Conservation (phyloP, 92 coral and sea anemone genomes). For the Siderastrea siderea region DNA sequence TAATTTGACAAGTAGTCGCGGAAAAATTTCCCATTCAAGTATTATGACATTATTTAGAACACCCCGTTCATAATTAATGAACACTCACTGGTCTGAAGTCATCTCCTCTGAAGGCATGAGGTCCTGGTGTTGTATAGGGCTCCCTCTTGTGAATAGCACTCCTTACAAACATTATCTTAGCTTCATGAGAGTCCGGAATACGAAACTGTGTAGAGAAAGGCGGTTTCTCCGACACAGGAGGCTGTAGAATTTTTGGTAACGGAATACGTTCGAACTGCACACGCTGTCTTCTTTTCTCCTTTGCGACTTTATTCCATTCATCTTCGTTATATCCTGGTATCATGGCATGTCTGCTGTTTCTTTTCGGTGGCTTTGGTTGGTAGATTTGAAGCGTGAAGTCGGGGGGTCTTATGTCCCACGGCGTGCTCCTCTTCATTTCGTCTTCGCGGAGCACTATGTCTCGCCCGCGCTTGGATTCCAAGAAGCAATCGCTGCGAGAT, state of each 20-base stretch:
- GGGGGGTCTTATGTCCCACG: slow-evolving; percentile 86
- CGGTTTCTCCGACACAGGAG: slow-evolving; percentile 44
- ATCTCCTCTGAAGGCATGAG: slow-evolving; percentile 94
- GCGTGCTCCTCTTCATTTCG: slow-evolving; percentile 50
- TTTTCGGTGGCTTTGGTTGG: slow-evolving; percentile 77
- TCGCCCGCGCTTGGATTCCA: slow-evolving; percentile 77
- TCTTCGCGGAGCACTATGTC: slow-evolving; percentile 46
- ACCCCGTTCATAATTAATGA: background rate
- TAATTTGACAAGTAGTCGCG: too few relatives aligned
- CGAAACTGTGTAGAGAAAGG: slow-evolving; percentile 83
- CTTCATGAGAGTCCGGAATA: slow-evolving; percentile 77
- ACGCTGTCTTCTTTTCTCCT: slow-evolving; percentile 65
- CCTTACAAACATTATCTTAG: slow-evolving; percentile 78
- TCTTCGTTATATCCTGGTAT: slow-evolving; percentile 78
- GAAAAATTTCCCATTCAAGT: too few relatives aligned
- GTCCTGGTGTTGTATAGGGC: slow-evolving; percentile 82
- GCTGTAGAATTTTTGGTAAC: slow-evolving; percentile 88
- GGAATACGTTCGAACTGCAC: slow-evolving; percentile 78
- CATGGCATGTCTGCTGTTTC: slow-evolving; percentile 85
- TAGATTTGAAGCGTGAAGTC: slow-evolving; percentile 89
- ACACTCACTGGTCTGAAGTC: slow-evolving; percentile 89
- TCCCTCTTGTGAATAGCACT: slow-evolving; percentile 82
- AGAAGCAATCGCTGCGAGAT: slow-evolving; percentile 93
- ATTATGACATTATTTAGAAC: too few relatives aligned
- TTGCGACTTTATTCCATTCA: slow-evolving; percentile 71